These are phyloP conservation scores for Smutsia gigantea DNA, from an alignment of 2,797 vertebrate species.

Conservation along the genomic window DNA sequence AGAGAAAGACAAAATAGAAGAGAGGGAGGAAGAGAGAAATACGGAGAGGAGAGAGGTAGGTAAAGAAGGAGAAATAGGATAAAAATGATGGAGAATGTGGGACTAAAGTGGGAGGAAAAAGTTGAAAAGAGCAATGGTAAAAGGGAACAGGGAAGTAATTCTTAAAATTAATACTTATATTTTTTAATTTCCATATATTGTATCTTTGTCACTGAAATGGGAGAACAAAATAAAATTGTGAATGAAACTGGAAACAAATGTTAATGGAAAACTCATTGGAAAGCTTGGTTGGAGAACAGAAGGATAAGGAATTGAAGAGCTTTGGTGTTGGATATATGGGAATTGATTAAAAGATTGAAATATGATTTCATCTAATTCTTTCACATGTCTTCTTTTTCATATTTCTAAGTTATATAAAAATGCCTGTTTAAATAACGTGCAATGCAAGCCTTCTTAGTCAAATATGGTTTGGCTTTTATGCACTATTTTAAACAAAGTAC, in stretches of 20 bases:
- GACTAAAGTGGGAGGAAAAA: not conserved
- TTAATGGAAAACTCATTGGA: not conserved
- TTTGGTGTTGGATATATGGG: not conserved
- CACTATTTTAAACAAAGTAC: conserved; percentile 52
- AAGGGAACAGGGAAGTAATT: not conserved
- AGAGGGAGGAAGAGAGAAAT: not conserved
- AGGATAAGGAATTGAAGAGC: not conserved
- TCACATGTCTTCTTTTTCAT: not conserved
- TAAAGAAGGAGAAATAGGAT: not conserved
- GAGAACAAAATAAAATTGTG: not conserved
- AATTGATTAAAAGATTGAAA: conserved; percentile 3
- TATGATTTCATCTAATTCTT: not conserved
- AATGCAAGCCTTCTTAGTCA: conserved; percentile 49
- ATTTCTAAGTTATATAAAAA: not conserved
- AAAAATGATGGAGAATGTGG: not conserved
- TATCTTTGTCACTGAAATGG: not conserved
- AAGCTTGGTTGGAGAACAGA: not conserved
- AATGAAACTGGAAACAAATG: not conserved
- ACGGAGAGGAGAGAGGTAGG: not conserved
- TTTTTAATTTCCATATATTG: not conserved
- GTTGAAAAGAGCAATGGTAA: not conserved
- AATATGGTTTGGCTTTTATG: conserved; percentile 24
- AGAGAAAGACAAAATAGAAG: not conserved
- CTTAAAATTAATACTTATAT: not conserved
- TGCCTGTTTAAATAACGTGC: conserved; percentile 37